Evolutionary conservation across 2,797 vertebrate species (phyloP).

Genomic region (Antennarius maculatus): DNA sequence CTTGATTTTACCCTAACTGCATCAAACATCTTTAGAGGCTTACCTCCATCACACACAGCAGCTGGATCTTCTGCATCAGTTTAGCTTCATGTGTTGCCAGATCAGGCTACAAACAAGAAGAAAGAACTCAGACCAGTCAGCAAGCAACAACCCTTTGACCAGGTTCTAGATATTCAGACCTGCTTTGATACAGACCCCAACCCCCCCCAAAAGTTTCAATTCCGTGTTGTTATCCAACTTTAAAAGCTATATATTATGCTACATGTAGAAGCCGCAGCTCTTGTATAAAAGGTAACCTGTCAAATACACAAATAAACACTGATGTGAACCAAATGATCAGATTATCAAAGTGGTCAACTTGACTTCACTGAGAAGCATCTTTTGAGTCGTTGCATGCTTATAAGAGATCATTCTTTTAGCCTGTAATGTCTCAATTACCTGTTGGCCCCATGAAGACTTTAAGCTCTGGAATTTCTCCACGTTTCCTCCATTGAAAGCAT

Average conservation of each 20-base stretch:
- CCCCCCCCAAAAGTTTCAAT: no score
- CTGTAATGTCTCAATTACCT: slow-evolving; percentile 77
- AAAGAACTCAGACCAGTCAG: not conserved
- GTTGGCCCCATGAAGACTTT: slow-evolving; percentile 94
- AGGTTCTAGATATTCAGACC: not conserved
- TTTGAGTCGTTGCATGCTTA: not conserved
- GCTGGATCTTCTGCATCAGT: slow-evolving; percentile 96
- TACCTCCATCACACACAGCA: slow-evolving; percentile 98
- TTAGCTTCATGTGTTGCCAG: slow-evolving; percentile 92
- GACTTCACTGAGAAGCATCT: not conserved
- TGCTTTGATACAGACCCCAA: no score
- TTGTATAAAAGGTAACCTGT: no score
- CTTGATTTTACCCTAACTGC: no score
- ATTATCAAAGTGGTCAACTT: not conserved
- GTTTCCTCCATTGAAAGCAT: slow-evolving; percentile 95
- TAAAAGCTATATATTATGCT: no score
- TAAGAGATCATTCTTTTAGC: no score
- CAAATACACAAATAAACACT: no score
- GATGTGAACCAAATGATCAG: no score
- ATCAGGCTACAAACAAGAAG: slow-evolving; percentile 84
- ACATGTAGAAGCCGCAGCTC: no score
- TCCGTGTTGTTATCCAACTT: no score
- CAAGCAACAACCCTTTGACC: not conserved
- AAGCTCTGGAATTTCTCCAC: slow-evolving; percentile 94
- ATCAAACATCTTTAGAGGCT: slow-evolving; percentile 27